Conservation (phyloP, 1,140 invertebrate species). For the Streblospio benedicti region DNA sequence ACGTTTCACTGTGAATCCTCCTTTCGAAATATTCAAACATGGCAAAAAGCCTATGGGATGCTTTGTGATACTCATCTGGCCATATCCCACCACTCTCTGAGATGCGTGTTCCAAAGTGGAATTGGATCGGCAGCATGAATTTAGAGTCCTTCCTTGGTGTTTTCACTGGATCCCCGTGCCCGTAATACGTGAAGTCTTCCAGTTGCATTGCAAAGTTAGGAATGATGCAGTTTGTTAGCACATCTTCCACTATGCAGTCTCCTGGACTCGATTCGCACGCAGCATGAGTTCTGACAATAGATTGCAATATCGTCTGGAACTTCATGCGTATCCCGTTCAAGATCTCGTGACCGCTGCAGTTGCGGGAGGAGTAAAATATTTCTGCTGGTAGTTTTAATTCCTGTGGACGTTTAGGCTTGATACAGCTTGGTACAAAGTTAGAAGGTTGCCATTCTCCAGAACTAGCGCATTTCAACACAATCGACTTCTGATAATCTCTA, state of each 20-base stretch:
- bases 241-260: slow-evolving; percentile 14
- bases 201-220: neutral
- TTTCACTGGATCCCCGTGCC: neutral
- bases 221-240: neutral
- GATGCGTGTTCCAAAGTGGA: slow-evolving; percentile 8
- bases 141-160: neutral
- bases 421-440: slow-evolving; percentile 5
- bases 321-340: neutral
- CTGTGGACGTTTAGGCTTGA: slow-evolving; percentile 4
- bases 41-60: neutral
- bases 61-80: slow-evolving; percentile 15
- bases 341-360: neutral
- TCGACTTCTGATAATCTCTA: neutral
- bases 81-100: neutral
- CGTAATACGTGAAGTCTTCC: neutral
- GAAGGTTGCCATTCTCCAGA: slow-evolving; percentile 10
- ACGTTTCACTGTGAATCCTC: neutral
- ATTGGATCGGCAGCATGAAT: slow-evolving; percentile 1
- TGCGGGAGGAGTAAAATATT: slow-evolving; percentile 4
- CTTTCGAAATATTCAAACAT: slow-evolving; percentile 12
- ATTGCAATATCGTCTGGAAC: slow-evolving; percentile 6
- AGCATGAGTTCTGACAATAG: neutral
- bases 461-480: slow-evolving; percentile 5
- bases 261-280: slow-evolving; percentile 3
- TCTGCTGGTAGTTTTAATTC: slow-evolving; percentile 11